Evolutionary conservation across 2,113 vertebrate species (phyloP).

Genomic region (Sialia sialis): DNA sequence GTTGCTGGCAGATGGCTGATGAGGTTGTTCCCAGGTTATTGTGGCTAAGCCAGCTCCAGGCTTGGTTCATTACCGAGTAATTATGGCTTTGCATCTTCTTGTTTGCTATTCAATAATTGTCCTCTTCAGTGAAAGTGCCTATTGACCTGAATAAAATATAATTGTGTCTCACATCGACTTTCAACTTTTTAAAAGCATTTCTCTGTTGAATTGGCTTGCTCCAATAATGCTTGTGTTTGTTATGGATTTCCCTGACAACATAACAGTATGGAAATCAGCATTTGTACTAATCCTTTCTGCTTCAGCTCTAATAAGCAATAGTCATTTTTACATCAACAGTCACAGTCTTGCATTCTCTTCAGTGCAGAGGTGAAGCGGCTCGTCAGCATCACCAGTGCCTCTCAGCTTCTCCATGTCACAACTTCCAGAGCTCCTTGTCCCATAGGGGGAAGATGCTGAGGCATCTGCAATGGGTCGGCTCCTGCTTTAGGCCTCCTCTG

Average conservation of each 20-base stretch:
- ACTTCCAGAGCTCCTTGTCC: background rate
- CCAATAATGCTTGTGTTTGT: background rate
- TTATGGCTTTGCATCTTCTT: background rate
- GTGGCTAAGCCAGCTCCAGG: background rate
- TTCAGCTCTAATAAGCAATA: background rate
- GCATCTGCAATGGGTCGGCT: background rate
- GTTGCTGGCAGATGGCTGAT: background rate
- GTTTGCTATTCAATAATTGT: slow-evolving; percentile 22
- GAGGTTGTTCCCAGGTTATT: background rate
- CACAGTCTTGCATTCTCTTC: background rate
- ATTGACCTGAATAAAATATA: slow-evolving; percentile 26
- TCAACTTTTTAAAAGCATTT: background rate
- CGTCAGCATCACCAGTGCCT: background rate
- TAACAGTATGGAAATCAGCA: slow-evolving; percentile 12
- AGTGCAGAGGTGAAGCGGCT: background rate
- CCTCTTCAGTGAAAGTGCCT: slow-evolving; percentile 17
- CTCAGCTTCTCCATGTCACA: background rate
- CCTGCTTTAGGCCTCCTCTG: background rate
- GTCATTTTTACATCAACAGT: background rate
- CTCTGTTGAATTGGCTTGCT: background rate
- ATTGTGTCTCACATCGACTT: background rate
- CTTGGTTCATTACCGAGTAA: background rate
- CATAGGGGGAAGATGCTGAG: background rate
- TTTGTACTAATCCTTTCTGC: background rate
- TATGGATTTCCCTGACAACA: background rate